Base-by-base conservation (phyloP, 1,140 invertebrate species). In the Philopotamus ludificatus region DNA sequence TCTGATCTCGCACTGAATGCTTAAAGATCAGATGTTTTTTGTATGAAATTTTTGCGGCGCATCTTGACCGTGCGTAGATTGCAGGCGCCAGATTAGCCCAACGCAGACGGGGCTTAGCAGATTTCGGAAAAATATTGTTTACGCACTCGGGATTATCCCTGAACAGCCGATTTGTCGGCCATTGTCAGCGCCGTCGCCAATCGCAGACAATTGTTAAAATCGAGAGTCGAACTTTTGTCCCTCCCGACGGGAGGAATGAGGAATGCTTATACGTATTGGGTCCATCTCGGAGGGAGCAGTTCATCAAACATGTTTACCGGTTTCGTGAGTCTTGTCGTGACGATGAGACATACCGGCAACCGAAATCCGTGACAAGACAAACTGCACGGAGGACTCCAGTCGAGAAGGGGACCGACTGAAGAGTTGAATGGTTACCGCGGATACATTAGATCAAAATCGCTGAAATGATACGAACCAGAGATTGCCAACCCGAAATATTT, bases 61-160 rank as follows among this genome's bases (percentile, higher is more conserved):
- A 59, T 57, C 28, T 26, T 51, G 39, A 12, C 20, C 34, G 25
- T 58, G 64, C 54, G 58, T 59, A 28, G 67, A 68, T 68, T 12
- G 2, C 25, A 57, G 67, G 67, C 67, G 67, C 67, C 67, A 68
- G 67, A 68, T 68, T 68, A 68, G 20, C 47, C 12, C 26, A 21
- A 23, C 49, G 44, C 28, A 60, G 60, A 67, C 59, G 57, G 39
- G 45, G 41, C 44, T 63, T 62, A 44, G 20, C 49, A 28, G 50
- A 55, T 15, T 15, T n/a, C 51, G 21, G 16, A 18, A 22, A n/a
- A 57, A 42, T 21, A 66, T 3, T 66, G 47, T 60, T 41, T 61
- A 61, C 23, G 50, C 23, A 39, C 1, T 16, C 18, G 23, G 54
- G 64, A 65, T 65, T 50, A 65, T 58, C 63, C 49, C 44, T 26